Conservation (phyloP, 2,888 invertebrate genomes). For the Sarcophaga subvicina region DNA sequence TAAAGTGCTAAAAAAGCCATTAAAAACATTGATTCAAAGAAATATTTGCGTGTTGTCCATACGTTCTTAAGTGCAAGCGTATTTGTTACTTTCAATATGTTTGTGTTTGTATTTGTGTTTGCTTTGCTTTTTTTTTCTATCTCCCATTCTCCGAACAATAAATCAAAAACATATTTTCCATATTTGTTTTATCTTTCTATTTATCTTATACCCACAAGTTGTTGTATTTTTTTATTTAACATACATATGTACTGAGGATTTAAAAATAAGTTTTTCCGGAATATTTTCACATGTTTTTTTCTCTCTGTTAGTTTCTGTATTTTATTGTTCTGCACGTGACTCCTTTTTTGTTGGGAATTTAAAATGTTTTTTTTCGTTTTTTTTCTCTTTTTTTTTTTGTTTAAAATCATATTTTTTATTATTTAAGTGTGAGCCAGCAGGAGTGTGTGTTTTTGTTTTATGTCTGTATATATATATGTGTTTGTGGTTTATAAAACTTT, state of each 20-base stretch:
- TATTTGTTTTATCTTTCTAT: slow-evolving; percentile 43
- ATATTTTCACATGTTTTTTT: background rate
- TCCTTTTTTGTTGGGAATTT: background rate
- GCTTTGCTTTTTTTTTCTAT: background rate
- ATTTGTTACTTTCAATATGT: too few species aligned
- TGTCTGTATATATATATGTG: background rate
- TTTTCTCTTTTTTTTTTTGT: background rate
- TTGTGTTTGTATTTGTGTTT: too few species aligned
- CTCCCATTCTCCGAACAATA: slow-evolving; percentile 42
- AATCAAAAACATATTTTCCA: slow-evolving; percentile 56
- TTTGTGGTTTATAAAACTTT: background rate
- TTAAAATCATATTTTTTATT: slow-evolving; percentile 3
- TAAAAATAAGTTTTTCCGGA: slow-evolving; percentile 18
- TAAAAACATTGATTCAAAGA: too few species aligned
- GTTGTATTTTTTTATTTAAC: background rate
- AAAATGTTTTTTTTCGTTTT: background rate
- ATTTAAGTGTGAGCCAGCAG: background rate
- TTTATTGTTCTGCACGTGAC: slow-evolving; percentile 60
- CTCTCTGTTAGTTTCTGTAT: slow-evolving; percentile 52
- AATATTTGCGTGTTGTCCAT: too few species aligned
- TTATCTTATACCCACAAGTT: background rate
- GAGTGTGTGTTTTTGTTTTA: background rate
- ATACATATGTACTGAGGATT: background rate
- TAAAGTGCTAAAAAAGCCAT: too few species aligned
- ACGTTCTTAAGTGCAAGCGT: too few species aligned